Percentiles rank a stretch among this genome's conserved stretches.
phyloP scores from a whole-genome alignment of 2,797 vertebrate species.

The Crax fasciolata region DNA sequence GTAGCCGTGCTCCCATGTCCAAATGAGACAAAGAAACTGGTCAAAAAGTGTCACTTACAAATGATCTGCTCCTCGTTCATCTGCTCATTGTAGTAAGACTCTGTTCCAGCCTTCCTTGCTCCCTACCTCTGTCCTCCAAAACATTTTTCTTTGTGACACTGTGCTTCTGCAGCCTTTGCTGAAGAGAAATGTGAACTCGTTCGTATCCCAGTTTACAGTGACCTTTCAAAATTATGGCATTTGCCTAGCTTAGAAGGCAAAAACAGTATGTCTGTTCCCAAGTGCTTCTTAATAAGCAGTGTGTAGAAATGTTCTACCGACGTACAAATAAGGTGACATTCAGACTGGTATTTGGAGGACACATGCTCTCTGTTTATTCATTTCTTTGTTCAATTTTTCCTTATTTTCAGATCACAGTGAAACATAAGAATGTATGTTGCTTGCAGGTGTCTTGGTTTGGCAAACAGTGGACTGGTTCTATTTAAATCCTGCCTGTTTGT shows the following conservation, averaged over 20 bases:
- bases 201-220: not conserved
- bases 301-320: not conserved
- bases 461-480: not conserved
- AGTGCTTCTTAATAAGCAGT: not conserved
- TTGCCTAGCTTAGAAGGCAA: not conserved
- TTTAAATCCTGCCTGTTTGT: not conserved
- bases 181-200: not conserved
- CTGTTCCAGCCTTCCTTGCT: not conserved
- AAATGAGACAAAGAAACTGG: not conserved
- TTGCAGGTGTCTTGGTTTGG: not conserved
- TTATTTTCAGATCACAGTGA: not conserved
- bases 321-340: not conserved
- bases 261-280: not conserved
- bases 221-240: not conserved
- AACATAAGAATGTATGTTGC: accelerated
- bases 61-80: not conserved
- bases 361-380: not conserved
- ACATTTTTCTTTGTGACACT: not conserved
- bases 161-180: not conserved
- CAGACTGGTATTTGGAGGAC: not conserved
- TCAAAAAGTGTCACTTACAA: not conserved
- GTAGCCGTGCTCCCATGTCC: not conserved
- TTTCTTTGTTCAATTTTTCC: not conserved
- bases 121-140: not conserved
- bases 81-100: no score